Evolutionary conservation across 2,797 vertebrate genomes (phyloP).

Genomic region (Pempheris klunzingeri): DNA sequence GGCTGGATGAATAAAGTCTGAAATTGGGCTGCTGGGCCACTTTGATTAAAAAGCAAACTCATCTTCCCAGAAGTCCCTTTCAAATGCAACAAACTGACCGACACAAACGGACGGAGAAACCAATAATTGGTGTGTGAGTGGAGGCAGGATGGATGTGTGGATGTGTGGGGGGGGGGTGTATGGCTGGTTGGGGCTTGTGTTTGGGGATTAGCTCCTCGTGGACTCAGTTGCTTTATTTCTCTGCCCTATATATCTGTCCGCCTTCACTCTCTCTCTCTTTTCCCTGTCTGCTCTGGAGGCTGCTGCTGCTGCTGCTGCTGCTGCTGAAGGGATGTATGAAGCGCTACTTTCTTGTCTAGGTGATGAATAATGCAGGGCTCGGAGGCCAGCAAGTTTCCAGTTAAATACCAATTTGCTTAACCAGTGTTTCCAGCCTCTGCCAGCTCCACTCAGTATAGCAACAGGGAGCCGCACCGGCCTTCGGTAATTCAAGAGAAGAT

Average conservation of each 20-base stretch:
- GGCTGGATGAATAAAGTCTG: constrained; percentile 42
- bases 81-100: constrained; percentile 61
- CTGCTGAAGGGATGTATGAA: constrained; percentile 78
- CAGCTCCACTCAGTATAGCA: constrained; percentile 76
- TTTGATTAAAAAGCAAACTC: constrained; percentile 68
- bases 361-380: constrained; percentile 86
- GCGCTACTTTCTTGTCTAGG: constrained; percentile 83
- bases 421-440: constrained; percentile 86
- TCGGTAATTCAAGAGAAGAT: constrained; percentile 70
- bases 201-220: constrained; percentile 70
- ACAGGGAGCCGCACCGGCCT: constrained; percentile 57
- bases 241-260: constrained; percentile 82
- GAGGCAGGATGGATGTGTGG: constrained; percentile 25
- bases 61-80: constrained; percentile 65
- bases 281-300: constrained; percentile 66
- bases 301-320: constrained; percentile 65
- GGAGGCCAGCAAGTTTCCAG: constrained; percentile 86
- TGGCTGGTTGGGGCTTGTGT: constrained; percentile 49
- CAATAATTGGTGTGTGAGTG: constrained; percentile 64
- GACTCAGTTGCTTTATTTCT: constrained; percentile 71
- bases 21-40: constrained; percentile 70
- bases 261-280: constrained; percentile 52
- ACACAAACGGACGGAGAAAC: constrained; percentile 64
- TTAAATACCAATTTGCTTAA: constrained; percentile 91
- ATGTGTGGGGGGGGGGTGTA: constrained; percentile 25